Base-by-base conservation (phyloP, 2,797 vertebrate species). In the Sebastes minor region DNA sequence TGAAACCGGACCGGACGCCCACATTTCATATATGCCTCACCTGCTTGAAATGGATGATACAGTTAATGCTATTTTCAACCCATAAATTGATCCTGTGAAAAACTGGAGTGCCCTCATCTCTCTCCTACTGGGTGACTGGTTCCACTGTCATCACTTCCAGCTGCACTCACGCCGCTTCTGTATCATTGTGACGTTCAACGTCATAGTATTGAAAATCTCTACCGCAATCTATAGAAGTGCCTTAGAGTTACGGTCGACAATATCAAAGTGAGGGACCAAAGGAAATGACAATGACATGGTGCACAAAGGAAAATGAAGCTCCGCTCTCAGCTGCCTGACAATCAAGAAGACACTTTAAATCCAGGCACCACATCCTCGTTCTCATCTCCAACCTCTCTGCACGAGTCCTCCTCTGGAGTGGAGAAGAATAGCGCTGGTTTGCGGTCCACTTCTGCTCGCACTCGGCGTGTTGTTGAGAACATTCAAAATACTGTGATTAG, bases 321-420 rank as follows among this genome's bases (percentile, higher is more conserved):
- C 32, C 3, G 5, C n/a, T 61, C 42, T 70, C 49, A 63, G 56
- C 57, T 42, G 22, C 61, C 53, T 60, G 61, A 67, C 23, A 18
- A 59, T 71, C 11, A 61, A 52, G 69, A 63, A 73, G 57, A 1
- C 68, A 63, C 70, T 74, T 76, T 25, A 60, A 16, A 66, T 38
- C 18, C 27, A 2, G 52, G 23, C 22, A 42, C 32, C 13, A 6
- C 2, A 5, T 65, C 59, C 25, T 64, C 2, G 1, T 49, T 32
- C 55, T 33, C 28, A 20, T 23, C 14, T 59, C 49, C 46, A 35
- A 11, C 14, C 27, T 75, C 81, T 42, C 14, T 30, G 4, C 22
- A 14, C 2, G 11, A 55, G 70, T 49, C 52, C 61, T 67, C 60
- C 22, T 32, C 46, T 1, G 53, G 23, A 73, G 8, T 64, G 57